These are phyloP conservation scores for Melieria picta DNA, from an alignment of 2,888 invertebrate genomes.

Conservation along the genomic window DNA sequence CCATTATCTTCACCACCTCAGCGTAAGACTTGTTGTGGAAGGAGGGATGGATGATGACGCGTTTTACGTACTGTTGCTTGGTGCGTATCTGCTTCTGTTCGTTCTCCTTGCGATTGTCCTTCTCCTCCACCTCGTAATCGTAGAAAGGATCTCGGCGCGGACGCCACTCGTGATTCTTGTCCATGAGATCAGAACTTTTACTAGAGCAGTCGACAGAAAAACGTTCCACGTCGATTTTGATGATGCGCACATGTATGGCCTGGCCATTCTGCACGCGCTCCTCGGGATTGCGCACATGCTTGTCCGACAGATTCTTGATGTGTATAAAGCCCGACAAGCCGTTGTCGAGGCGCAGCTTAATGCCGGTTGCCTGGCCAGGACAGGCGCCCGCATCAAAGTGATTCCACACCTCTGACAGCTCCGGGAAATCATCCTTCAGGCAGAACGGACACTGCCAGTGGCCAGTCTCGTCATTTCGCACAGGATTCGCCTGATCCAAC, in stretches of 20 bases:
- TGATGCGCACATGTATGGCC: slow-evolving; percentile 86
- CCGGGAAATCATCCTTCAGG: slow-evolving; percentile 93
- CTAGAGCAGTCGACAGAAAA: slow-evolving; percentile 94
- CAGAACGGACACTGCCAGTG: slow-evolving; percentile 99
- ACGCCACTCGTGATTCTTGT: slow-evolving; percentile 92
- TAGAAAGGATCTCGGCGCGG: slow-evolving; percentile 91
- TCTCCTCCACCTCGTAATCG: slow-evolving; percentile 85
- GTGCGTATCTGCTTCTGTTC: slow-evolving; percentile 86
- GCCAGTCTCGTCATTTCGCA: slow-evolving; percentile 92
- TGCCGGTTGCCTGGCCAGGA: slow-evolving; percentile 94
- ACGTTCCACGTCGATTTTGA: slow-evolving; percentile 95
- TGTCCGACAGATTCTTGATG: slow-evolving; percentile 92
- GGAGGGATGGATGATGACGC: slow-evolving; percentile 96
- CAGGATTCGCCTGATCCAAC: slow-evolving; percentile 94
- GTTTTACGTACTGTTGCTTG: slow-evolving; percentile 87
- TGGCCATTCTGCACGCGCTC: slow-evolving; percentile 88
- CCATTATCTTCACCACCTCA: slow-evolving; percentile 92
- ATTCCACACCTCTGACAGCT: slow-evolving; percentile 97
- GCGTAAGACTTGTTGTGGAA: slow-evolving; percentile 96
- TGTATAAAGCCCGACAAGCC: slow-evolving; percentile 92
- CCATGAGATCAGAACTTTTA: slow-evolving; percentile 89
- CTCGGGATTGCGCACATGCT: slow-evolving; percentile 91
- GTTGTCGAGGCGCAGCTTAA: slow-evolving; percentile 90
- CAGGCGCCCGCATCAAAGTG: slow-evolving; percentile 97
- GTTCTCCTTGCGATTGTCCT: slow-evolving; percentile 80